Evolutionary conservation across 64 coral and sea anemone species (phyloP).

Genomic region (Montipora cactus): DNA sequence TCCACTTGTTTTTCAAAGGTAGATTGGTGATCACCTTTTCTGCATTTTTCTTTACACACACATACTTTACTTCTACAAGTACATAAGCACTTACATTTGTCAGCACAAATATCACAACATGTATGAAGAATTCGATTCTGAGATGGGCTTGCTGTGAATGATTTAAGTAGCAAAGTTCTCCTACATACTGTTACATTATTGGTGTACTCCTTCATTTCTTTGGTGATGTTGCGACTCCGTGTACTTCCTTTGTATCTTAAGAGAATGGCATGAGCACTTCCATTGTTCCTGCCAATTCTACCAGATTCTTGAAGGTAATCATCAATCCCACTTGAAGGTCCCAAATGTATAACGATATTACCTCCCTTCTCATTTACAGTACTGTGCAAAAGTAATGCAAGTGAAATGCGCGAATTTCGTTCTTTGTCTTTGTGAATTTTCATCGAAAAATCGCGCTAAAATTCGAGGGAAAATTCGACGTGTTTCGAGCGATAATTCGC

Average conservation of each 20-base stretch:
- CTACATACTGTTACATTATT: slow-evolving; percentile 30
- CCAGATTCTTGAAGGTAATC: slow-evolving; percentile 81
- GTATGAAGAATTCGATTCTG: slow-evolving; percentile 45
- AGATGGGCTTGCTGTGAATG: slow-evolving; percentile 55
- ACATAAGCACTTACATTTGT: slow-evolving; percentile 67
- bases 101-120: slow-evolving; percentile 84
- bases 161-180: slow-evolving; percentile 26
- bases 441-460: too few species aligned
- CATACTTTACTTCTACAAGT: slow-evolving; percentile 55
- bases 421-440: too few species aligned
- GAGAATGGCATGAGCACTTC: slow-evolving; percentile 70
- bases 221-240: slow-evolving; percentile 50
- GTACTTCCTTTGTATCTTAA: slow-evolving; percentile 66
- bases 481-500: too few species aligned
- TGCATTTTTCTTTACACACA: slow-evolving; percentile 35
- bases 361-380: slow-evolving; percentile 53
- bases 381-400: slow-evolving; percentile 72
- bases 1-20: slow-evolving; percentile 3
- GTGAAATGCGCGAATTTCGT: neutral
- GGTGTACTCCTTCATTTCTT: slow-evolving; percentile 75
- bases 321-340: slow-evolving; percentile 62
- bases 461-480: too few species aligned
- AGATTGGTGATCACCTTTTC: slow-evolving; percentile 15
- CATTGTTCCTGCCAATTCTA: slow-evolving; percentile 40
- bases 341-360: slow-evolving; percentile 65